phyloP scores from a whole-genome alignment of 2,888 invertebrate species.

The Lacanobia oleracea region DNA sequence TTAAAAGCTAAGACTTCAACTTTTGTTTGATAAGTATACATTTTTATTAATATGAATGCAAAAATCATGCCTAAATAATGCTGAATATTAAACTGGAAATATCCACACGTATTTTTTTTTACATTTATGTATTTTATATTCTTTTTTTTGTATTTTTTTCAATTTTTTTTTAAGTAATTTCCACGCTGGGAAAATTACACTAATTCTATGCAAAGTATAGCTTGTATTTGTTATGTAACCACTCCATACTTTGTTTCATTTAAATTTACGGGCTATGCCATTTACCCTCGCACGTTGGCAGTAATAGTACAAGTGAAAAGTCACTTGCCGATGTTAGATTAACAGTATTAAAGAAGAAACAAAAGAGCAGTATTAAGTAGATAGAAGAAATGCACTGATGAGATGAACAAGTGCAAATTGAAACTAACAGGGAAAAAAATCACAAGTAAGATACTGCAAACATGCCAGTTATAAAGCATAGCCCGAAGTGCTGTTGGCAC shows the following conservation, averaged over 20 bases:
- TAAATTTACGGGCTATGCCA: conserved; percentile 89
- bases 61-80: conserved; percentile 89
- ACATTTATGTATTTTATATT: conserved; percentile 68
- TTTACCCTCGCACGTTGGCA: conserved; percentile 90
- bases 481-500: conserved; percentile 88
- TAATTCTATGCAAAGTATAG: conserved; percentile 98
- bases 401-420: conserved; percentile 49
- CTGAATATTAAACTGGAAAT: conserved; percentile 91
- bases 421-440: conserved; percentile 70
- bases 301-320: conserved; percentile 83
- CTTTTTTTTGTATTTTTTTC: conserved; percentile 74
- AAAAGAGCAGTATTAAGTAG: conserved; percentile 39
- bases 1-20: conserved; percentile 87
- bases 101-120: conserved; percentile 85
- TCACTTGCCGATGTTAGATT: conserved; percentile 76
- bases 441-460: conserved; percentile 89
- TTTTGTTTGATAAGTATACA: conserved; percentile 82
- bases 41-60: conserved; percentile 86
- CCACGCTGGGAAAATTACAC: conserved; percentile 95
- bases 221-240: conserved; percentile 92
- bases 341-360: conserved; percentile 56
- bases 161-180: conserved; percentile 87
- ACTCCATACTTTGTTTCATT: conserved; percentile 90
- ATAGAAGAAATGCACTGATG: conserved; percentile 46
- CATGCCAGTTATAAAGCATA: conserved; percentile 90